Evolutionary conservation across 2,888 invertebrate genomes (phyloP).

Genomic region (Tortricodes alternella): DNA sequence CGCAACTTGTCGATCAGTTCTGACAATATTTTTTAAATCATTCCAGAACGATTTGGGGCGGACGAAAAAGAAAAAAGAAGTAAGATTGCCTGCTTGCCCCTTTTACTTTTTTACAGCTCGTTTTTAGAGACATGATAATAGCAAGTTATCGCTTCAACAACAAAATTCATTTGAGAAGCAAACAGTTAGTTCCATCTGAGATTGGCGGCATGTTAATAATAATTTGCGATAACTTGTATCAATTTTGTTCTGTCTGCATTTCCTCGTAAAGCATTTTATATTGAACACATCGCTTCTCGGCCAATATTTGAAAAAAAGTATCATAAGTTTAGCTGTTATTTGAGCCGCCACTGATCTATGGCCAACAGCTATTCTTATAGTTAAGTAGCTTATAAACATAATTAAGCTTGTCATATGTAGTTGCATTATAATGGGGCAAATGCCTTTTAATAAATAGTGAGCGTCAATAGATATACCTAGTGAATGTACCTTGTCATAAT

Average conservation of each 20-base stretch:
- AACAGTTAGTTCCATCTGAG: conserved; percentile 47
- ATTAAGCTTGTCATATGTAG: conserved; percentile 70
- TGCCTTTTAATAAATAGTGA: conserved; percentile 29
- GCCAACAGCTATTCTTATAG: conserved; percentile 70
- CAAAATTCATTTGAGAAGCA: conserved; percentile 59
- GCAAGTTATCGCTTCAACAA: conserved; percentile 78
- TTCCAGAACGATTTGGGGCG: conserved; percentile 96
- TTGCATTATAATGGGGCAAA: conserved; percentile 56
- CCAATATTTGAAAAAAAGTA: conserved; percentile 56
- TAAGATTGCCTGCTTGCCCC: conserved; percentile 90
- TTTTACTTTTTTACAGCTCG: conserved; percentile 80
- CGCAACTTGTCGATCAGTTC: conserved; percentile 41
- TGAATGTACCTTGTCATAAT: too few relatives aligned
- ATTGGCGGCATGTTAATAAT: conserved; percentile 60
- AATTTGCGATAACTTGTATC: conserved; percentile 77
- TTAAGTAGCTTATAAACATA: conserved; percentile 54
- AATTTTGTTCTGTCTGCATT: conserved; percentile 71
- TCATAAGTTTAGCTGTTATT: conserved; percentile 69
- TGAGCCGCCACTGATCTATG: conserved; percentile 33
- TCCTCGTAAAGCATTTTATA: conserved; percentile 58
- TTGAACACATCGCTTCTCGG: conserved; percentile 77
- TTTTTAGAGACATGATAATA: conserved; percentile 72
- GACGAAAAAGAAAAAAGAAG: conserved; percentile 99
- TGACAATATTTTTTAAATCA: conserved; percentile 79
- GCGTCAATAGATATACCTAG: conserved; percentile 5